Percentiles rank a stretch among this genome's conserved stretches.
Evolutionary conservation across 2,888 invertebrate species (phyloP).

Genomic region (Strigamia maritima): DNA sequence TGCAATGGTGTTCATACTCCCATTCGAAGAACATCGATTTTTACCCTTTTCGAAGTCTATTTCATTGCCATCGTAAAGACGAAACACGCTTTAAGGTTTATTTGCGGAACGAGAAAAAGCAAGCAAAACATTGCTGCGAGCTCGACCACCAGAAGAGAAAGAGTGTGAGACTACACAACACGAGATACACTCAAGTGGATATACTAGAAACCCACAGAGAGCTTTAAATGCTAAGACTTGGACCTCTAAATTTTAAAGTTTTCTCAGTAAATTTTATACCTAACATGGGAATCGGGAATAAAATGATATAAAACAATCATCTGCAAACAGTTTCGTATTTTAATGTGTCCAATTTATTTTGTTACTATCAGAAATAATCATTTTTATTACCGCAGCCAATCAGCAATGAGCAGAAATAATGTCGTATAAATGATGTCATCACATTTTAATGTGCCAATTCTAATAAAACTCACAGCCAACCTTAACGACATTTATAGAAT

Average conservation of each 20-base stretch:
- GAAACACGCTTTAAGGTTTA: background rate
- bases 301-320: background rate
- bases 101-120: background rate
- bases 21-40: background rate
- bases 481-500: no score
- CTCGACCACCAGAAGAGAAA: background rate
- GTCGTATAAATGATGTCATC: no score
- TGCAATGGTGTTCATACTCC: background rate
- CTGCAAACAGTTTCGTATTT: background rate
- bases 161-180: background rate
- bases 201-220: background rate
- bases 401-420: no score
- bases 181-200: background rate
- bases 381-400: no score
- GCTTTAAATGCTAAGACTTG: background rate
- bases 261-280: background rate
- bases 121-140: background rate
- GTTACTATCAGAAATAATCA: no score
- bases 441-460: no score
- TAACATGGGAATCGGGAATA: background rate
- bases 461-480: no score
- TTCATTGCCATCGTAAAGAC: slow-evolving; percentile 12
- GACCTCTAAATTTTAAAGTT: background rate
- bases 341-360: no score
- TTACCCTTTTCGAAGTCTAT: background rate